Evolutionary conservation across 2,888 invertebrate species (phyloP).

Genomic region (Eumacrocentrus americanus): DNA sequence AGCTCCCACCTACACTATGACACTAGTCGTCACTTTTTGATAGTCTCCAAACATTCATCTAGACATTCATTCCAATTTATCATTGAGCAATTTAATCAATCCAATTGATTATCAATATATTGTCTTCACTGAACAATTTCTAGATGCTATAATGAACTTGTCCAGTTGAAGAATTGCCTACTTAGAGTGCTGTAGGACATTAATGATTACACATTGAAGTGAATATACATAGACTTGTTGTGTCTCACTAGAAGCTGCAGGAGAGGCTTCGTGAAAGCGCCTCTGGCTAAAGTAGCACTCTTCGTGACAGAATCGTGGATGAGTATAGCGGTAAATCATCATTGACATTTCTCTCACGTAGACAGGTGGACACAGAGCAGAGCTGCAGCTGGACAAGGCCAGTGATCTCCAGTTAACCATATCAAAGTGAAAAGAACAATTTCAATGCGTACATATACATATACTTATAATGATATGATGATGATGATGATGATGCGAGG

Average conservation of each 20-base stretch:
- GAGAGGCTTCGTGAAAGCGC: not conserved
- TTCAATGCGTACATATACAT: not conserved
- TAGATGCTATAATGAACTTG: not conserved
- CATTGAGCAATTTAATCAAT: no score
- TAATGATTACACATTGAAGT: not conserved
- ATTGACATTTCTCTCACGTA: constrained; percentile 23
- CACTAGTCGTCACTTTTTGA: no score
- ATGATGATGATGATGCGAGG: constrained; percentile 19
- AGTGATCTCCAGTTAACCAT: no score
- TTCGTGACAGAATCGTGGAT: constrained; percentile 1
- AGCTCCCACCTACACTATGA: constrained; percentile 31
- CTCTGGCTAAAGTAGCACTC: constrained; percentile 1
- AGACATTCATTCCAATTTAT: no score
- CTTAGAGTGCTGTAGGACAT: not conserved
- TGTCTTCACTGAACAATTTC: no score
- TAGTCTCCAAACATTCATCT: no score
- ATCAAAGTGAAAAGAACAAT: not conserved
- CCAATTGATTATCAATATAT: no score
- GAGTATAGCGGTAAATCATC: constrained; percentile 23
- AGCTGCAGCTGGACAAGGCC: no score
- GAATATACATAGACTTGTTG: not conserved
- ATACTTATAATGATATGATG: not conserved
- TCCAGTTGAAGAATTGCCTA: not conserved
- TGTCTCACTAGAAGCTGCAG: not conserved
- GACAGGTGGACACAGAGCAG: not conserved